Conservation (phyloP, 2,888 invertebrate genomes). For the Thereva nobilitata region DNA sequence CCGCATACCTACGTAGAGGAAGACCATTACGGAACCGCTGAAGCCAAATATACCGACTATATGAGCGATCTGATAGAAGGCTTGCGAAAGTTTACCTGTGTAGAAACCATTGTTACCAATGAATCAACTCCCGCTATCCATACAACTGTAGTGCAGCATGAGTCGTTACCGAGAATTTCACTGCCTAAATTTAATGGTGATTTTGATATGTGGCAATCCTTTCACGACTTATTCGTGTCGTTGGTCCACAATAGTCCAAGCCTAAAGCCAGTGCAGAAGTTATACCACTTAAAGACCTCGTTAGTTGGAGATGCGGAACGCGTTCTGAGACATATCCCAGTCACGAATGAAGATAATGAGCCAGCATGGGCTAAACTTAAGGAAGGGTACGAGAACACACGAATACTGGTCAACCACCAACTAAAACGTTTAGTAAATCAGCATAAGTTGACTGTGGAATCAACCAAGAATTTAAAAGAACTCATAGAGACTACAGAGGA, state of each 20-base stretch:
- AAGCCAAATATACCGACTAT: background rate
- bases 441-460: too few relatives aligned
- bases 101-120: background rate
- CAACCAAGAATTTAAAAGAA: too few relatives aligned
- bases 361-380: too few relatives aligned
- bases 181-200: background rate
- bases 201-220: background rate
- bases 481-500: too few relatives aligned
- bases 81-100: background rate
- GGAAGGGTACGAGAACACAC: too few relatives aligned
- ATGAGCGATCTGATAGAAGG: background rate
- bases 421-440: too few relatives aligned
- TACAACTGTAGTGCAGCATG: background rate
- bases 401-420: too few relatives aligned
- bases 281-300: too few relatives aligned
- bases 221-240: constrained; percentile 3
- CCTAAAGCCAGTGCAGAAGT: too few relatives aligned
- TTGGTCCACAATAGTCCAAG: background rate
- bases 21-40: background rate
- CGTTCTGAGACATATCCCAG: too few relatives aligned
- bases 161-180: background rate
- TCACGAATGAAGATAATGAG: too few relatives aligned
- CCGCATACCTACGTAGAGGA: background rate
- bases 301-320: too few relatives aligned
- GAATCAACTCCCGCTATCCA: background rate